Conservation (phyloP, 1,140 invertebrate genomes). For the Palaemon carinicauda region DNA sequence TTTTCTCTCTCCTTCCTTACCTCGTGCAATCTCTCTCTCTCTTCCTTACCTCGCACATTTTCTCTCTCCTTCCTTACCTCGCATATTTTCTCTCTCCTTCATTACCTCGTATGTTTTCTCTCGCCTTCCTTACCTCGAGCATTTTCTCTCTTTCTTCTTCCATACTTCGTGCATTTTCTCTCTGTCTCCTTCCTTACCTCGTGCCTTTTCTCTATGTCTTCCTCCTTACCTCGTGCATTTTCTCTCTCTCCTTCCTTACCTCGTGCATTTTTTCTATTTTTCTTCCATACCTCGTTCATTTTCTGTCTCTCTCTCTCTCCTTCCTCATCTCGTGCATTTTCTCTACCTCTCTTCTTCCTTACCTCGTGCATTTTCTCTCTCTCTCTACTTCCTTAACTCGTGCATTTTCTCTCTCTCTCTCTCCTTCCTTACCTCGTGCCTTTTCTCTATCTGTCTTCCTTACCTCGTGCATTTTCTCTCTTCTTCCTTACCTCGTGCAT, state of each 20-base stretch:
- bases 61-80: not conserved
- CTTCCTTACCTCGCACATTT: no score
- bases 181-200: not conserved
- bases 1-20: not conserved
- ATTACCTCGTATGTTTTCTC: not conserved
- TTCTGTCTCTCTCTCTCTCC: not conserved
- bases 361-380: not conserved
- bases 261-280: no score
- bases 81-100: not conserved
- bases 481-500: no score
- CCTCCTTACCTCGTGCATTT: no score
- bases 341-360: not conserved
- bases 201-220: not conserved
- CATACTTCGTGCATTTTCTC: no score
- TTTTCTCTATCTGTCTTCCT: not conserved
- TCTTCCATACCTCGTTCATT: not conserved
- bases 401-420: conserved; percentile 21
- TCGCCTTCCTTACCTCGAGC: not conserved
- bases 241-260: not conserved
- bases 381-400: not conserved
- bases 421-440: not conserved
- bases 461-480: not conserved
- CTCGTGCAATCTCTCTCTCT: not conserved
- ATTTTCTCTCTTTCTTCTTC: not conserved
- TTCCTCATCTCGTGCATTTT: not conserved